Conservation (phyloP, 2,113 vertebrate species). For the Hippocampus mohnikei region DNA sequence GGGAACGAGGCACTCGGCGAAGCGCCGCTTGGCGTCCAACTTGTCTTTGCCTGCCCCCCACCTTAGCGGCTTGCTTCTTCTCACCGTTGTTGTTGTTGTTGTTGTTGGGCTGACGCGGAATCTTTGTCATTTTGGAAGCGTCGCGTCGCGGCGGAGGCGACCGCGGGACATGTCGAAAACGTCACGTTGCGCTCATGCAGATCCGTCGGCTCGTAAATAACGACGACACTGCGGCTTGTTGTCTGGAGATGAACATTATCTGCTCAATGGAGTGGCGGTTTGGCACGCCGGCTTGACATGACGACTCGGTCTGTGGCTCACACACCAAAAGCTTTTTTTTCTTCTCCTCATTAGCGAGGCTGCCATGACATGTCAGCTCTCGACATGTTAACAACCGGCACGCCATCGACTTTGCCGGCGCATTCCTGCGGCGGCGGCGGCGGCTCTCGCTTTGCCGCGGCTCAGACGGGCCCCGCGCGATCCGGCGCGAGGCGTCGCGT, state of each 20-base stretch:
- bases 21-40: not conserved
- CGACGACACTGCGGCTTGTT: conserved; percentile 34
- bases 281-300: conserved; percentile 14
- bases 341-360: conserved; percentile 12
- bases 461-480: conserved; percentile 1
- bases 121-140: conserved; percentile 48
- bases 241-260: conserved; percentile 40
- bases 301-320: conserved; percentile 17
- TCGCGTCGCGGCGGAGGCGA: conserved; percentile 44
- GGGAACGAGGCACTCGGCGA: not conserved
- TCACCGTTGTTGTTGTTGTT: no score
- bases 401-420: conserved; percentile 15
- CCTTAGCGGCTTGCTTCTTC: no score
- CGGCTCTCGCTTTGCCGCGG: conserved; percentile 11
- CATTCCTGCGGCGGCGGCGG: conserved; percentile 17
- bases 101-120: conserved; percentile 40
- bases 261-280: conserved; percentile 31
- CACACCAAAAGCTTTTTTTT: conserved; percentile 9
- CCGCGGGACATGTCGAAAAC: conserved; percentile 51
- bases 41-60: no score
- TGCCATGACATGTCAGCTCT: conserved; percentile 9
- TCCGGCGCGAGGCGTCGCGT: not conserved
- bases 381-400: conserved; percentile 25
- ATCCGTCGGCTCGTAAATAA: conserved; percentile 60
- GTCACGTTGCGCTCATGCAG: conserved; percentile 55